These are phyloP conservation scores for Cynoglossus semilaevis DNA, from an alignment of 2,113 vertebrate species.

Conservation along the genomic window DNA sequence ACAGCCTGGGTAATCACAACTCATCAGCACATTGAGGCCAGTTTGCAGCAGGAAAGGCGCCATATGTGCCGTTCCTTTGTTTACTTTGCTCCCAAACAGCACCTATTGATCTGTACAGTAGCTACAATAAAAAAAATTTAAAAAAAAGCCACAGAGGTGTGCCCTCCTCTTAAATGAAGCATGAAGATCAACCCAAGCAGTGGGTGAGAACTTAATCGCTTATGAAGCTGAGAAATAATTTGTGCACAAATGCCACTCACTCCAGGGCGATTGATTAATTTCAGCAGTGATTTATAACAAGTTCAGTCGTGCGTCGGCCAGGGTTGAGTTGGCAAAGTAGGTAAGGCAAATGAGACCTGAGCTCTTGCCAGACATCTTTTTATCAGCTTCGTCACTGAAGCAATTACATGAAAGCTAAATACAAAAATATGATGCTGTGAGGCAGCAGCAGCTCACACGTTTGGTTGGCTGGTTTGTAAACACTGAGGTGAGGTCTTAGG, in stretches of 20 bases:
- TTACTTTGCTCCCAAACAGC: slow-evolving; percentile 62
- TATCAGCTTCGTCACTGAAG: slow-evolving; percentile 59
- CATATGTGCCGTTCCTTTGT: slow-evolving; percentile 67
- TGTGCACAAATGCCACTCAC: slow-evolving; percentile 61
- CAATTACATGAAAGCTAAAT: slow-evolving; percentile 55
- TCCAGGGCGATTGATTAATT: slow-evolving; percentile 57
- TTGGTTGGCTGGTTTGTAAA: background rate
- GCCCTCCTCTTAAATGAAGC: slow-evolving; percentile 64
- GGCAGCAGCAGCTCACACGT: slow-evolving; percentile 19
- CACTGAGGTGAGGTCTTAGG: background rate
- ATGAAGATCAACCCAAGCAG: slow-evolving; percentile 60
- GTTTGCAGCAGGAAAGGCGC: slow-evolving; percentile 38
- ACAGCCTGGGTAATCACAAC: slow-evolving; percentile 29
- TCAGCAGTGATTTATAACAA: slow-evolving; percentile 59
- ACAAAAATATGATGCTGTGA: slow-evolving; percentile 24
- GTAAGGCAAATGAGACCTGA: slow-evolving; percentile 64
- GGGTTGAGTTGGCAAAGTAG: slow-evolving; percentile 58
- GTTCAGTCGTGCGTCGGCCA: slow-evolving; percentile 7
- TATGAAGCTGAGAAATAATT: slow-evolving; percentile 63
- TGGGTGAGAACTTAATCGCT: slow-evolving; percentile 58
- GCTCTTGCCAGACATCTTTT: slow-evolving; percentile 55
- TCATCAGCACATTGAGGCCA: slow-evolving; percentile 46
- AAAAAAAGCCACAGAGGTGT: slow-evolving; percentile 61
- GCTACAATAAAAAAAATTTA: slow-evolving; percentile 39
- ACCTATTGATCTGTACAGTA: slow-evolving; percentile 70